phyloP scores from a whole-genome alignment of 2,113 vertebrate species.

The Grallaria varia region DNA sequence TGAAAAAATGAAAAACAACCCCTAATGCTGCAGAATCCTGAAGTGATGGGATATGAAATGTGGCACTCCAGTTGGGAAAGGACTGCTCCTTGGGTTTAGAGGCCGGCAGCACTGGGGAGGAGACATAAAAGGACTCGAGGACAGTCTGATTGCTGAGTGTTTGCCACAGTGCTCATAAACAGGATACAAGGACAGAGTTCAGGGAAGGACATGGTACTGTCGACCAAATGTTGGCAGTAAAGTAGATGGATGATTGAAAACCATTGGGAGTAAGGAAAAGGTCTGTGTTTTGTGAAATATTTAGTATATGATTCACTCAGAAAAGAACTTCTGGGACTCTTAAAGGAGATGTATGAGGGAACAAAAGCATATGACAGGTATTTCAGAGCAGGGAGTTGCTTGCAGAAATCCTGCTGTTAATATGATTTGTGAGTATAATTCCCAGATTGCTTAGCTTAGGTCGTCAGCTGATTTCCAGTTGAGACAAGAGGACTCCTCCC shows the following conservation, averaged over 20 bases:
- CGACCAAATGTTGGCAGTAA: constrained; percentile 47
- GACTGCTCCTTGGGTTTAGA: not conserved
- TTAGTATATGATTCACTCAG: constrained; percentile 63
- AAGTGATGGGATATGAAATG: constrained; percentile 34
- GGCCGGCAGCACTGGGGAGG: not conserved
- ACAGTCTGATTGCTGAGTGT: constrained; percentile 10
- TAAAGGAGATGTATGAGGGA: constrained; percentile 55
- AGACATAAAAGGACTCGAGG: not conserved
- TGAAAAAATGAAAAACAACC: not conserved
- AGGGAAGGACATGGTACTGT: constrained; percentile 28
- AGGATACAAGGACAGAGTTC: constrained; percentile 44
- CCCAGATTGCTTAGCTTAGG: constrained; percentile 35
- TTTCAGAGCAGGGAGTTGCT: constrained; percentile 35
- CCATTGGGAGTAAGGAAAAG: constrained; percentile 51
- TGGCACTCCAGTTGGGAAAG: not conserved
- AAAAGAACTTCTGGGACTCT: constrained; percentile 58
- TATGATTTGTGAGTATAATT: constrained; percentile 62
- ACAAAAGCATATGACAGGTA: constrained; percentile 53
- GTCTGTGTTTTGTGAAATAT: constrained; percentile 60
- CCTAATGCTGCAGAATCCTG: not conserved
- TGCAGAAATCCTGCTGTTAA: constrained; percentile 59
- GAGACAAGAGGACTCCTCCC: constrained; percentile 3
- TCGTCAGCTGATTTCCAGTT: constrained; percentile 38
- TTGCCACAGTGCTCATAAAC: constrained; percentile 27
- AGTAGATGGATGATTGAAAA: constrained; percentile 68